Evolutionary conservation across 2,888 invertebrate species (phyloP), one percentile per base, ranked within the genome.

Genomic region (Acutogordius australiensis): DNA sequence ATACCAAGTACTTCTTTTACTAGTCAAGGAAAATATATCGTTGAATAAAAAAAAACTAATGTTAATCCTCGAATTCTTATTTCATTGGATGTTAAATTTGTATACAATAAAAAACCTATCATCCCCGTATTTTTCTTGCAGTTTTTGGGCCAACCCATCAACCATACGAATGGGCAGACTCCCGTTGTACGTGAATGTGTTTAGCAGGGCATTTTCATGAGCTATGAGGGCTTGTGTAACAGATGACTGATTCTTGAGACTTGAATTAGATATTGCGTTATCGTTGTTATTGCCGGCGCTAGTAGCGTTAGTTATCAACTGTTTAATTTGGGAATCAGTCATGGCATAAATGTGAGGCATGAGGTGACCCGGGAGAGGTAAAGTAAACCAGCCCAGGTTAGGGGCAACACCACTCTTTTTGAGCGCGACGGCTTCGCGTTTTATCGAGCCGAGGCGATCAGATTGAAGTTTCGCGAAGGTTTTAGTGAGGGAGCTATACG

Each of bases 331-430:
- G n/a, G n/a, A n/a, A n/a, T n/a, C n/a, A n/a, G n/a, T n/a, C n/a
- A n/a, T n/a, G n/a, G n/a, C n/a, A n/a, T n/a, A n/a, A n/a, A n/a
- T n/a, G n/a, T n/a, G n/a, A 37, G 37, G 37, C 8, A 13, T 37
- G 37, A 18, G 8, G 37, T 37, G 37, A 8, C 8, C 51, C 18
- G 51, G 26, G 4, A 51, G 8, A 4, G n/a, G 13, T 8, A 51
- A 26, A 23, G 51, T 51, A 23, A 51, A 51, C 51, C 51, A 51
- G 4, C 51, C 51, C 51, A 51, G 26, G 23, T 51, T 51, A 4
- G 4, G 51, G 13, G 26, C 8, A 4, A 23, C 51, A n/a, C 26
- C 26, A 8, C n/a, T 4, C 23, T 23, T 8, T 23, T 51, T 51
- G 23, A 51, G 13, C 4, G 51, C 51, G 18, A 23, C 51, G 4